Evolutionary conservation across 2,888 invertebrate species (phyloP).

Genomic region (Phortica okadai): DNA sequence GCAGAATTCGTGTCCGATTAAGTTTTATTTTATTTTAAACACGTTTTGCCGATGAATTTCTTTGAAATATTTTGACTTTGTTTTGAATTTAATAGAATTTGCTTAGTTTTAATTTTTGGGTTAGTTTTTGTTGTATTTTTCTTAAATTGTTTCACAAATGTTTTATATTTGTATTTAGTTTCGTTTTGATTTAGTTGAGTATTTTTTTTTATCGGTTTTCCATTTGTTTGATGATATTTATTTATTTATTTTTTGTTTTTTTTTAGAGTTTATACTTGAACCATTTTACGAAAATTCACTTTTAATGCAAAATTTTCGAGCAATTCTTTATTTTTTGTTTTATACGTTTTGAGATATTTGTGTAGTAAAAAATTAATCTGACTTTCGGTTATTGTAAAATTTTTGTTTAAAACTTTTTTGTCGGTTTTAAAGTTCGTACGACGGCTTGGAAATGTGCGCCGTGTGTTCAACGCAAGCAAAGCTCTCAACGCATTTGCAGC

Average conservation of each 20-base stretch:
- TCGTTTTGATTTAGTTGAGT: neutral
- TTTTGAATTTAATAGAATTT: slow-evolving; percentile 19
- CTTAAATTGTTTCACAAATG: slow-evolving; percentile 33
- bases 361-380: slow-evolving; percentile 65
- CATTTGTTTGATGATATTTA: slow-evolving; percentile 32
- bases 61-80: neutral
- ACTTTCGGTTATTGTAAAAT: slow-evolving; percentile 61
- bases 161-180: slow-evolving; percentile 7
- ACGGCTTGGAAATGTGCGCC: slow-evolving; percentile 34
- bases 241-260: neutral
- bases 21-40: neutral
- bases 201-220: slow-evolving; percentile 26
- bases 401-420: slow-evolving; percentile 37
- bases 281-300: slow-evolving; percentile 48
- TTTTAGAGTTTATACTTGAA: slow-evolving; percentile 45
- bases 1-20: neutral
- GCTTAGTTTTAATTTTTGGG: slow-evolving; percentile 15
- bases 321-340: slow-evolving; percentile 26
- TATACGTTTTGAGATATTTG: slow-evolving; percentile 25
- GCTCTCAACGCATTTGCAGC: slow-evolving; percentile 25
- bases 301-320: slow-evolving; percentile 46
- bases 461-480: slow-evolving; percentile 41
- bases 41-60: neutral
- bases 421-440: slow-evolving; percentile 31
- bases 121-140: slow-evolving; percentile 29